A percentile compares a stretch with the other conserved stretches of the same genome.
These are phyloP conservation scores for Hephaestus fuliginosus DNA, from an alignment of 2,797 vertebrate genomes.

Conservation along the genomic window DNA sequence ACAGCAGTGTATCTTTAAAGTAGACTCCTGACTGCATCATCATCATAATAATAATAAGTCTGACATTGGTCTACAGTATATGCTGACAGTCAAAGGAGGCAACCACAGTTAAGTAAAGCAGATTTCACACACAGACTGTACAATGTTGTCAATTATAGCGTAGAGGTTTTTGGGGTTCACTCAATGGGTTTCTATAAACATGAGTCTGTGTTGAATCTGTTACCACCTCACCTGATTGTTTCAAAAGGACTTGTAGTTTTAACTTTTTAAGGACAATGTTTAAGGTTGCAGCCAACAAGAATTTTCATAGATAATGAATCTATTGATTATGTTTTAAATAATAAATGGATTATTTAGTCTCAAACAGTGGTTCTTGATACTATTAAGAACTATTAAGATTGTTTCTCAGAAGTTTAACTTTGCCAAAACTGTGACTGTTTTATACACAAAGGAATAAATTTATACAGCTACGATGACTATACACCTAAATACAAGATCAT, in stretches of 20 bases:
- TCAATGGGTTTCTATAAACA: not conserved
- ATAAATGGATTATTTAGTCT: not conserved
- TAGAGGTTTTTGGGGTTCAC: not conserved
- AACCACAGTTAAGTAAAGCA: not conserved
- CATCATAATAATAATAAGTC: not conserved
- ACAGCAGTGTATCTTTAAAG: slow-evolving; percentile 1
- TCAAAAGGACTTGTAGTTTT: not conserved
- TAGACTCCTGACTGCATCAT: not conserved
- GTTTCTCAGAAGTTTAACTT: not conserved
- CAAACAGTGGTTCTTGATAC: not conserved
- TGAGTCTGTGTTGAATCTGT: not conserved
- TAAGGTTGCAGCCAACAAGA: not conserved
- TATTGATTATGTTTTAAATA: not conserved
- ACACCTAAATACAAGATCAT: not conserved
- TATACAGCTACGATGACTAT: not conserved
- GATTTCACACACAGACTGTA: not conserved
- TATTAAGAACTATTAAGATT: not conserved
- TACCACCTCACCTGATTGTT: not conserved
- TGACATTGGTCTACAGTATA: not conserved
- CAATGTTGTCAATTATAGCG: not conserved
- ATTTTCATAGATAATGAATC: not conserved
- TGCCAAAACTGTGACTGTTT: not conserved
- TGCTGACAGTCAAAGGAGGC: not conserved
- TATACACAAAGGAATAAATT: not conserved
- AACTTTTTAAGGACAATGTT: not conserved